A percentile compares a stretch with the other conserved stretches of the same genome.
phyloP scores from a whole-genome alignment of 1,140 invertebrate genomes.

The Mylabris phalerata region DNA sequence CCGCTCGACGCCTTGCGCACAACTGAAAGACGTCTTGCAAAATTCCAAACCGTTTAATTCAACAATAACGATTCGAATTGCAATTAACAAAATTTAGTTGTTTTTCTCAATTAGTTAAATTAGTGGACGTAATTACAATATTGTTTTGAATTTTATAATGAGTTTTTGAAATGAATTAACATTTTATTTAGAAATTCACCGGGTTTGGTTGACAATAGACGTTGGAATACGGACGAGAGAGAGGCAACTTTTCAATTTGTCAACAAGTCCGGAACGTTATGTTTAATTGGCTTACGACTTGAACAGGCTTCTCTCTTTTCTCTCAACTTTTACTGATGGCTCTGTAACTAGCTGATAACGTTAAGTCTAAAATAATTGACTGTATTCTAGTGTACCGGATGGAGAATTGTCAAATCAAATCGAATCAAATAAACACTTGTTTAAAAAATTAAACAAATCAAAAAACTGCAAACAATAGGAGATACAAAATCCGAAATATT shows the following conservation, averaged over 20 bases:
- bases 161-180: slow-evolving; percentile 3
- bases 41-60: no score
- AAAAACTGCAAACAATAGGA: no score
- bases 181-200: slow-evolving; percentile 7
- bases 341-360: slow-evolving; percentile 12
- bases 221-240: not conserved
- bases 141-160: not conserved
- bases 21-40: no score
- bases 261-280: not conserved
- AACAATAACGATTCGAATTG: no score
- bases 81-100: no score
- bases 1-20: no score
- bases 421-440: no score
- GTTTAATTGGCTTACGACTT: slow-evolving; percentile 14
- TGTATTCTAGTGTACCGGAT: not conserved
- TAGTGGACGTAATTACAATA: not conserved
- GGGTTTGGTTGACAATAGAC: no score
- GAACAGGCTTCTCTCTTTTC: slow-evolving; percentile 3
- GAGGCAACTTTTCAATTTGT: slow-evolving; percentile 7
- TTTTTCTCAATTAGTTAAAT: no score
- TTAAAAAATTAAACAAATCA: no score
- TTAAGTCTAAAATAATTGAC: slow-evolving; percentile 15
- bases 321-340: not conserved
- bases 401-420: no score
- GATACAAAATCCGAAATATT: no score